These are phyloP conservation scores for Asarcornis scutulata DNA, from an alignment of 2,113 vertebrate species.

Conservation along the genomic window DNA sequence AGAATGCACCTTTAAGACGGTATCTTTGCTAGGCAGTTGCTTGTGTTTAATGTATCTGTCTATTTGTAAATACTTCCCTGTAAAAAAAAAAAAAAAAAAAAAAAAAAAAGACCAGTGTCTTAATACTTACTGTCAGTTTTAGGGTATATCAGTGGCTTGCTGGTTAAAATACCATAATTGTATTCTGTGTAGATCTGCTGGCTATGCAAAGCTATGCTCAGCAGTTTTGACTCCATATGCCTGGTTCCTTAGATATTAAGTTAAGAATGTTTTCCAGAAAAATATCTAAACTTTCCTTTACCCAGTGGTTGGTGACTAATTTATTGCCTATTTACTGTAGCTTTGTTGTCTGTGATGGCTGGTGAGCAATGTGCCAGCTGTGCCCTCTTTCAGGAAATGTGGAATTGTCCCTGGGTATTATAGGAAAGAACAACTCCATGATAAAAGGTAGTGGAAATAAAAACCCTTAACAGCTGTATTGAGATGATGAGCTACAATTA, in stretches of 20 bases:
- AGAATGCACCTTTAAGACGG: neutral
- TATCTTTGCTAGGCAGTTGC: neutral
- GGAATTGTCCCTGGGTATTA: neutral
- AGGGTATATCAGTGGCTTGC: neutral
- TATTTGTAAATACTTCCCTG: neutral
- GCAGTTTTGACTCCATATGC: neutral
- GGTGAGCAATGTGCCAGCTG: neutral
- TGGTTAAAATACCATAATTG: neutral
- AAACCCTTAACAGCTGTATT: neutral
- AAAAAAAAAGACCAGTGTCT: neutral
- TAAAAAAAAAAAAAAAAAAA: neutral
- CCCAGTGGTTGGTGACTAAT: neutral
- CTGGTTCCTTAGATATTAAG: neutral
- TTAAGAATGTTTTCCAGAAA: constrained; percentile 9
- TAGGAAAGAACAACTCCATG: neutral
- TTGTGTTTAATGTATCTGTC: neutral
- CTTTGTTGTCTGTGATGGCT: neutral
- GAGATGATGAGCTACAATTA: neutral
- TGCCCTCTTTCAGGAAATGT: neutral
- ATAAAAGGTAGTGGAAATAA: neutral
- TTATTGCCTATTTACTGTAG: neutral
- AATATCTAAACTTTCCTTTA: neutral
- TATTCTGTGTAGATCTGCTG: neutral
- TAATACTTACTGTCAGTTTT: neutral
- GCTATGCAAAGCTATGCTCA: neutral